phyloP scores from a whole-genome alignment of 30 jellyfish, hydroid and myxozoan genomes.

The Mastigias papua region DNA sequence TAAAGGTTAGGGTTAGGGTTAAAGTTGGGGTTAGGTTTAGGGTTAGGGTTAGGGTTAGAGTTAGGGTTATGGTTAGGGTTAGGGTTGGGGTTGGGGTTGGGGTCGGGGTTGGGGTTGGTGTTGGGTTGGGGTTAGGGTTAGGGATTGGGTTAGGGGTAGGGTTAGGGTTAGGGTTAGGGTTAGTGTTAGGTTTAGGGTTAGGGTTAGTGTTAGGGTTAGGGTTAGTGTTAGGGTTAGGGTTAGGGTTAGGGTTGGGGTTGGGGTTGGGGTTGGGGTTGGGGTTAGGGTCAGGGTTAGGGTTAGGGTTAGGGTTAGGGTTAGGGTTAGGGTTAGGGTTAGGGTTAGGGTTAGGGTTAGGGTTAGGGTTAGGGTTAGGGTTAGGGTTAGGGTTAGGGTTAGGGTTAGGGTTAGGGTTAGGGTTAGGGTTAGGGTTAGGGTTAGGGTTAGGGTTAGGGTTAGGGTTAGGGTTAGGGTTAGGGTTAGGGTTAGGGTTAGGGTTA shows the following conservation, averaged over 20 bases:
- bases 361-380: constrained; percentile 30
- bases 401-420: constrained; percentile 35
- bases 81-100: constrained; percentile 18
- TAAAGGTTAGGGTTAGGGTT: no score
- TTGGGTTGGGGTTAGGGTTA: no score
- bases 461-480: constrained; percentile 35
- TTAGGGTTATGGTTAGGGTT: no score
- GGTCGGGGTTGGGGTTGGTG: constrained; percentile 24
- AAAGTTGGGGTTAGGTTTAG: constrained; percentile 22
- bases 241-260: no score
- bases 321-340: constrained; percentile 34
- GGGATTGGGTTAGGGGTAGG: no score
- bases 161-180: no score
- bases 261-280: no score
- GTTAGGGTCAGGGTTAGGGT: no score
- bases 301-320: constrained; percentile 30
- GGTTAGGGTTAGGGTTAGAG: constrained; percentile 40
- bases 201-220: no score
- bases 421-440: constrained; percentile 30
- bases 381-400: constrained; percentile 34
- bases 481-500: constrained; percentile 30
- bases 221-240: no score
- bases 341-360: constrained; percentile 35
- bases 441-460: constrained; percentile 34
- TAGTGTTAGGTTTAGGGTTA: no score